Percentiles rank a stretch among this genome's conserved stretches.
Conservation (phyloP, 2,113 vertebrate genomes). For the Apus apus region DNA sequence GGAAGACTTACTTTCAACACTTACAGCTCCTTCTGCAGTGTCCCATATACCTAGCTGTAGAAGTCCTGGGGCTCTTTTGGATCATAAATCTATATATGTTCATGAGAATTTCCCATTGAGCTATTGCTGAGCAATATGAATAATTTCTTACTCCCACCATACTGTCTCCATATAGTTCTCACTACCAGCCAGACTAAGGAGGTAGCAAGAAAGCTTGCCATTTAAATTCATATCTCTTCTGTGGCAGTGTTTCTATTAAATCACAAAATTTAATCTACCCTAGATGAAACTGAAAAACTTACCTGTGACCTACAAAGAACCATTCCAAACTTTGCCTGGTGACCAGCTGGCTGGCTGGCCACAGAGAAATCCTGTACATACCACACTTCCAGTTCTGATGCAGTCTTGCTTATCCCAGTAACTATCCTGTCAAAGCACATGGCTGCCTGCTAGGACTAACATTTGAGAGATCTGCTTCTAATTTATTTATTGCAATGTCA, state of each 20-base stretch:
- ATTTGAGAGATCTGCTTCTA: constrained; percentile 25
- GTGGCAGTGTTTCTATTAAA: not conserved
- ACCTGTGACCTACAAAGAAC: not conserved
- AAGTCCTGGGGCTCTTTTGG: not conserved
- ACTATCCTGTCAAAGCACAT: constrained; percentile 10
- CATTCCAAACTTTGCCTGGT: not conserved
- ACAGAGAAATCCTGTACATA: not conserved
- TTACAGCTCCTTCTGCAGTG: not conserved
- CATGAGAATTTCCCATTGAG: not conserved
- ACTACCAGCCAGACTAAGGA: not conserved
- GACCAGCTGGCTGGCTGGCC: not conserved
- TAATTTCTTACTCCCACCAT: not conserved
- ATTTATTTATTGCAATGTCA: constrained; percentile 56
- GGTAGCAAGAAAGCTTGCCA: not conserved
- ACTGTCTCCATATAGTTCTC: not conserved
- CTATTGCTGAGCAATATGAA: not conserved
- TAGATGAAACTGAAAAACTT: not conserved
- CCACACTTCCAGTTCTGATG: not conserved
- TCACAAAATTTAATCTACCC: not conserved
- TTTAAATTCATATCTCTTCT: not conserved
- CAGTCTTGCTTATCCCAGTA: not conserved
- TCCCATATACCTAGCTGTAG: not conserved
- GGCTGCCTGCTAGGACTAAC: constrained; percentile 51
- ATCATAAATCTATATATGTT: not conserved
- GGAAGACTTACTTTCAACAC: not conserved